Conservation (phyloP, 2,797 vertebrate species). For the Florisuga fusca region DNA sequence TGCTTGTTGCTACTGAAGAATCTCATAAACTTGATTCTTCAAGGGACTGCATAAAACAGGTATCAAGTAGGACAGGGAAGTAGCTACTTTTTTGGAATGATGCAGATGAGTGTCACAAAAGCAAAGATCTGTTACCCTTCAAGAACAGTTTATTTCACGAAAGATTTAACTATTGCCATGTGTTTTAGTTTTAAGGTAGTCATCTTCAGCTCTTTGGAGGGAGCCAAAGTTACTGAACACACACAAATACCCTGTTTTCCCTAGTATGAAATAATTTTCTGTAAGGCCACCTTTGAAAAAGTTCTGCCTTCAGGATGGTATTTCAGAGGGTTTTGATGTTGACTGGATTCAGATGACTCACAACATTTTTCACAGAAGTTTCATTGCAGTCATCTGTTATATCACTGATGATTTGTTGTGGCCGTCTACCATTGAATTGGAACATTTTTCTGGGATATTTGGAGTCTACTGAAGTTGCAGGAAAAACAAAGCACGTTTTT, state of each 20-base stretch:
- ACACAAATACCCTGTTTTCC: not conserved
- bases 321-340: not conserved
- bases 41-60: not conserved
- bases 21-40: not conserved
- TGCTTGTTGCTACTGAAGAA: not conserved
- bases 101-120: not conserved
- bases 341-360: not conserved
- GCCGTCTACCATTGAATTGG: not conserved
- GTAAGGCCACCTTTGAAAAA: not conserved
- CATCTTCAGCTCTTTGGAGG: not conserved
- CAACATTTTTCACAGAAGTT: not conserved
- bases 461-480: not conserved
- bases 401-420: not conserved
- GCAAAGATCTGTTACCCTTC: not conserved
- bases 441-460: not conserved
- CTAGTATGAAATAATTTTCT: not conserved
- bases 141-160: not conserved
- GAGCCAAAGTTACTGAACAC: not conserved
- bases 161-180: not conserved
- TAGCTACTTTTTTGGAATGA: not conserved
- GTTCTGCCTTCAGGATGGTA: not conserved
- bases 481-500: not conserved
- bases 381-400: not conserved
- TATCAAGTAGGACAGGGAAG: not conserved
- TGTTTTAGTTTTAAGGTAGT: not conserved